Percentiles rank a stretch among this genome's conserved stretches.
These are phyloP conservation scores for Caenorhabditis sp. DNA, from an alignment of 2,888 invertebrate species.

Conservation along the genomic window DNA sequence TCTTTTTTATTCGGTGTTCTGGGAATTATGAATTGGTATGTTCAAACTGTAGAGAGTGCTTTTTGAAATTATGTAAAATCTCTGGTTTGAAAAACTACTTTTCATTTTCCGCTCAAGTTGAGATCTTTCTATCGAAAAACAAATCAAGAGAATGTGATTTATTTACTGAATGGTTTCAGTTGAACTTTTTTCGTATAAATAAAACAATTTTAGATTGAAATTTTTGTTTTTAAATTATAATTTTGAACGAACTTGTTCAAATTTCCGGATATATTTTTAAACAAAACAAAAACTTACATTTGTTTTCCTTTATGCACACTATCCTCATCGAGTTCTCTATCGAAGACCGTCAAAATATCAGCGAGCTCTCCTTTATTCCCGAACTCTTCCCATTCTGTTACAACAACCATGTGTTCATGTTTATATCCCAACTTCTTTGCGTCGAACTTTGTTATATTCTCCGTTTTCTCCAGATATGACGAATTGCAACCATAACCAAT, in stretches of 20 bases:
- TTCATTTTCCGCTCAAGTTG: too few relatives aligned
- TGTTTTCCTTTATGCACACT: conserved; percentile 71
- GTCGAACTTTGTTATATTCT: conserved; percentile 69
- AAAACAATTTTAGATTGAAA: too few relatives aligned
- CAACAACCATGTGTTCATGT: conserved; percentile 70
- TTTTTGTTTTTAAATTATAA: conserved; percentile 11
- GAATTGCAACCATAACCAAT: conserved; percentile 71
- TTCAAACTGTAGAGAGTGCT: too few relatives aligned
- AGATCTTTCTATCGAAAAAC: too few relatives aligned
- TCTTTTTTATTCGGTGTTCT: too few relatives aligned
- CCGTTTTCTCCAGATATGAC: conserved; percentile 69
- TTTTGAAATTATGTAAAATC: too few relatives aligned
- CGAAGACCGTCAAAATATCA: conserved; percentile 68
- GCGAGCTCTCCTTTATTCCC: conserved; percentile 70
- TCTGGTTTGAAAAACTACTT: too few relatives aligned
- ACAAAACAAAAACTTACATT: conserved; percentile 54
- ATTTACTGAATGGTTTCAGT: too few relatives aligned
- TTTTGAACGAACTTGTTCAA: conserved; percentile 2
- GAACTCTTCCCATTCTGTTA: conserved; percentile 72
- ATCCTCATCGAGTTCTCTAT: conserved; percentile 66
- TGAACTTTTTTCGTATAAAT: too few relatives aligned
- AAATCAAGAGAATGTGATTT: too few relatives aligned
- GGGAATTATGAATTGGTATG: too few relatives aligned
- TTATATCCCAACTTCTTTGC: conserved; percentile 58
- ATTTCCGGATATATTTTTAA: neutral